Conservation (phyloP, 2,113 vertebrate species). For the Diphyllodes magnificus region DNA sequence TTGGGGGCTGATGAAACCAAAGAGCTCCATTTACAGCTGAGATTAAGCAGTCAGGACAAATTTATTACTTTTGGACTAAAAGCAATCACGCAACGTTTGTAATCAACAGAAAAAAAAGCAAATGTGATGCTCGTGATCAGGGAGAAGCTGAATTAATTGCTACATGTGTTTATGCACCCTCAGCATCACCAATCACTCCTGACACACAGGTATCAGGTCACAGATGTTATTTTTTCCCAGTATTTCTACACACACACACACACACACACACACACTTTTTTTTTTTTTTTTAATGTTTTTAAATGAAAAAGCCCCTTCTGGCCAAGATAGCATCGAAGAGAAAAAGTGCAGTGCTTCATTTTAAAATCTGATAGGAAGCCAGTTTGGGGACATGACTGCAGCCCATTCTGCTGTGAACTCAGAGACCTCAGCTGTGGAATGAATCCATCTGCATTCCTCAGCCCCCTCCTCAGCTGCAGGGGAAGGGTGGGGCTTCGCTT, state of each 20-base stretch:
- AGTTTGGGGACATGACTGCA: constrained; percentile 36
- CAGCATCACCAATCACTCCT: not conserved
- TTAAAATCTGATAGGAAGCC: not conserved
- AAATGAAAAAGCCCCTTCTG: not conserved
- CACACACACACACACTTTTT: not conserved
- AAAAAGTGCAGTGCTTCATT: constrained; percentile 15
- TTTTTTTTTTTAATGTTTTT: not conserved
- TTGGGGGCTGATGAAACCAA: not conserved
- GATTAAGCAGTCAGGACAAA: constrained; percentile 16
- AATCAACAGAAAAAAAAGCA: not conserved
- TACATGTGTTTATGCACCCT: not conserved
- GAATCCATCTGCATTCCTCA: constrained; percentile 14
- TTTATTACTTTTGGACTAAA: constrained; percentile 44
- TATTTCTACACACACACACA: not conserved
- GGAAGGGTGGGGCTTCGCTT: constrained; percentile 14
- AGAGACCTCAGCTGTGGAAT: not conserved
- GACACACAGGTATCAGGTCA: not conserved
- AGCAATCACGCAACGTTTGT: not conserved
- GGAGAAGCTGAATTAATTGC: not conserved
- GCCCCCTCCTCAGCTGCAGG: not conserved
- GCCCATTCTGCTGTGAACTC: not conserved
- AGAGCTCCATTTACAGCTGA: constrained; percentile 12
- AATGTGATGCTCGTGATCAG: not conserved
- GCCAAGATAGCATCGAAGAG: not conserved
- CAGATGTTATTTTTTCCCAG: not conserved